Conservation (phyloP, 1,140 invertebrate species). For the honey bee (Apis mellifera) region DNA sequence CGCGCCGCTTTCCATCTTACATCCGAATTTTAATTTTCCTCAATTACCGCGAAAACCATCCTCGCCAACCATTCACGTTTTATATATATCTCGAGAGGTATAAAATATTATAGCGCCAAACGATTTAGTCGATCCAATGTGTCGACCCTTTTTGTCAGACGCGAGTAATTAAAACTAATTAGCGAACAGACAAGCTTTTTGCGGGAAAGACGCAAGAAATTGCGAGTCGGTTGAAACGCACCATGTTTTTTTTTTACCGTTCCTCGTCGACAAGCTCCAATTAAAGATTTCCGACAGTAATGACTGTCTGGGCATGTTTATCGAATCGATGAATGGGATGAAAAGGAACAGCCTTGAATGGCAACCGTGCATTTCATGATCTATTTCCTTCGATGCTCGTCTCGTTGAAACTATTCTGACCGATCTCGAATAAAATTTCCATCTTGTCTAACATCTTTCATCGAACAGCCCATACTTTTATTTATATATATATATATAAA, state of each 20-base stretch:
- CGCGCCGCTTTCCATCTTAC: neutral
- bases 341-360: constrained; percentile 39
- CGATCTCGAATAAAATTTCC: neutral
- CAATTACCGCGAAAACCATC: neutral
- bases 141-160: neutral
- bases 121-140: neutral
- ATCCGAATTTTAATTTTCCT: neutral
- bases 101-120: neutral
- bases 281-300: constrained; percentile 46
- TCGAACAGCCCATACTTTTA: too few relatives aligned
- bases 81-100: too few relatives aligned
- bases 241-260: constrained; percentile 4
- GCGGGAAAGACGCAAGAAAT: constrained; percentile 18
- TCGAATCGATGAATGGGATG: constrained; percentile 47
- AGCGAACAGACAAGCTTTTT: constrained; percentile 11
- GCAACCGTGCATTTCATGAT: neutral
- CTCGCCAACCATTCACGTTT: neutral
- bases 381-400: neutral
- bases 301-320: constrained; percentile 39
- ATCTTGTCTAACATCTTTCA: neutral
- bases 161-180: constrained; percentile 44
- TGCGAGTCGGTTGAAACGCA: neutral
- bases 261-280: constrained; percentile 36
- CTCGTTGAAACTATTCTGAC: neutral
- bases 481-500: too few relatives aligned